Conservation (phyloP, 1,140 invertebrate species). For the Trachelipus rathkii region DNA sequence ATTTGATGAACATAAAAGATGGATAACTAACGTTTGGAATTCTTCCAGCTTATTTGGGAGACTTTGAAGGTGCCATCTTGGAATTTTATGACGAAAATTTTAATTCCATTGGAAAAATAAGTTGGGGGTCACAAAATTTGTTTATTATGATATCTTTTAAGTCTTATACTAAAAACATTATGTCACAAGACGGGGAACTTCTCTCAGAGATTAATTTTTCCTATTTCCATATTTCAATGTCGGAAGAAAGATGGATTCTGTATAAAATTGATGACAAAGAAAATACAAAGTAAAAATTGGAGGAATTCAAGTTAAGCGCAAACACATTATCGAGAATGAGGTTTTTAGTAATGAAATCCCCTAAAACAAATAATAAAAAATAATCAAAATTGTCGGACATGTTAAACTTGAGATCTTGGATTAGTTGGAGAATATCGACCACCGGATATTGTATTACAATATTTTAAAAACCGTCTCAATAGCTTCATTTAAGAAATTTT, state of each 20-base stretch:
- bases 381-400: neutral
- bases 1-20: neutral
- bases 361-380: neutral
- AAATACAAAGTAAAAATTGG: neutral
- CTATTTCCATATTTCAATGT: neutral
- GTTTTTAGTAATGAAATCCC: neutral
- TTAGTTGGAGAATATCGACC: neutral
- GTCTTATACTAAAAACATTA: neutral
- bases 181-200: neutral
- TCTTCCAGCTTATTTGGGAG: conserved; percentile 9
- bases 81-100: neutral
- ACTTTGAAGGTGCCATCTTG: neutral
- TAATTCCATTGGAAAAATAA: neutral
- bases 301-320: neutral
- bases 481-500: neutral
- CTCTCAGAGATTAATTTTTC: neutral
- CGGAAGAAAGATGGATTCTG: neutral
- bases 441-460: neutral
- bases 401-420: neutral
- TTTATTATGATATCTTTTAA: neutral
- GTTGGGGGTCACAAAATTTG: neutral
- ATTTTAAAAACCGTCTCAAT: neutral
- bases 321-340: neutral
- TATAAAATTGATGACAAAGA: neutral
- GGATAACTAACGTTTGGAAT: neutral